Evolutionary conservation across 2,797 vertebrate genomes (phyloP).

Genomic region (Anisognathus igniventris): DNA sequence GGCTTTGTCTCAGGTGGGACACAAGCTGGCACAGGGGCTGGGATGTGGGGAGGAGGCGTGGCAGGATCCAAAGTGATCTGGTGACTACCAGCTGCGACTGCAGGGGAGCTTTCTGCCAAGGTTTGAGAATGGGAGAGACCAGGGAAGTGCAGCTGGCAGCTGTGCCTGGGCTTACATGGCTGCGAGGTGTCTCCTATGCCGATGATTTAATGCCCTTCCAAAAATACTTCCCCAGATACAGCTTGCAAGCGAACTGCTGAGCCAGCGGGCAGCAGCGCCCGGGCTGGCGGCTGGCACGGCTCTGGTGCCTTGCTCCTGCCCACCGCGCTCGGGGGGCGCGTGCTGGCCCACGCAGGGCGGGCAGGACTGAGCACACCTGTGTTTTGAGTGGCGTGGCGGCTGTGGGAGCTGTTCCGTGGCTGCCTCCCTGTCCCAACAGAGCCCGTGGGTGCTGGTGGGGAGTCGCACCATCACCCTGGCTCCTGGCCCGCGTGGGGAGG

Average conservation of each 20-base stretch:
- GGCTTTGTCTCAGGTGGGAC: background rate
- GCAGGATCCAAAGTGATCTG: background rate
- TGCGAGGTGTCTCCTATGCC: background rate
- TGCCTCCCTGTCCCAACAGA: background rate
- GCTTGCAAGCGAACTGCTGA: background rate
- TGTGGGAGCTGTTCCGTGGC: fast-evolving
- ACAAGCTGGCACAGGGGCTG: background rate
- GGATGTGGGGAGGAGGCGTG: fast-evolving
- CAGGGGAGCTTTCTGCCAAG: background rate
- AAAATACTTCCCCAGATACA: background rate
- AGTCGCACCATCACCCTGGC: background rate
- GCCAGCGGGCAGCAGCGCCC: background rate
- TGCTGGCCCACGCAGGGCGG: fast-evolving
- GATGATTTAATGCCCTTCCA: background rate
- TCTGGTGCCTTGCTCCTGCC: fast-evolving
- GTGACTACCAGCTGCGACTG: background rate
- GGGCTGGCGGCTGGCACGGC: background rate
- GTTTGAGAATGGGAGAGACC: background rate
- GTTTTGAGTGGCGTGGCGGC: background rate
- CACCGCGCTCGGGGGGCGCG: fast-evolving
- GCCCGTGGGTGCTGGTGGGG: fast-evolving
- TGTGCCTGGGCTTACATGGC: background rate
- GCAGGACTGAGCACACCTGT: fast-evolving
- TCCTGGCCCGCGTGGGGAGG: fast-evolving
- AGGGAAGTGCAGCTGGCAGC: background rate